Evolutionary conservation across 2,113 vertebrate species (phyloP).

Genomic region (Chaetura pelagica): DNA sequence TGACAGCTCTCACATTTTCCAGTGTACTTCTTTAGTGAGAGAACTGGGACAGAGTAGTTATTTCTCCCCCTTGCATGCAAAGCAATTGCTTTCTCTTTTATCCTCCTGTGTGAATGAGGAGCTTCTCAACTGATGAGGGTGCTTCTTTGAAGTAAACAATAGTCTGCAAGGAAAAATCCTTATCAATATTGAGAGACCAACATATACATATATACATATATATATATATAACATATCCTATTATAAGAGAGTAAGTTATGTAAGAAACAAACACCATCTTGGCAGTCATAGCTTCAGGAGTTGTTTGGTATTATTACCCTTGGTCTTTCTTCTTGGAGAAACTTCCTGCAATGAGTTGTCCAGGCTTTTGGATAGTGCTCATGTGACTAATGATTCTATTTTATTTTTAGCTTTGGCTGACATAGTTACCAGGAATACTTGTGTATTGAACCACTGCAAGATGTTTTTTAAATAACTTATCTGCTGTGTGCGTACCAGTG

Average conservation of each 20-base stretch:
- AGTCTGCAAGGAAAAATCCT: not conserved
- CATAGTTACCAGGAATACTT: slow-evolving; percentile 8
- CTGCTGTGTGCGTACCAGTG: not conserved
- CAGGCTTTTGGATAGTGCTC: not conserved
- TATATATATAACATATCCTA: not conserved
- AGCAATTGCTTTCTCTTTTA: not conserved
- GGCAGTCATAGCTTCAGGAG: not conserved
- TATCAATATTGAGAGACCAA: not conserved
- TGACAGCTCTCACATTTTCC: not conserved
- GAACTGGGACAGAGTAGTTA: not conserved
- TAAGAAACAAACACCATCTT: not conserved
- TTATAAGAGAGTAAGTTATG: not conserved
- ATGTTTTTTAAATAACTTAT: not conserved
- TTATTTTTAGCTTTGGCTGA: slow-evolving; percentile 49
- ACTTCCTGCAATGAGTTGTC: not conserved
- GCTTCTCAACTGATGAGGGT: not conserved
- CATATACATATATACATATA: not conserved
- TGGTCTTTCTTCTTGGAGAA: not conserved
- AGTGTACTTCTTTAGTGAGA: not conserved
- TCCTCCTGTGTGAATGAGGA: not conserved
- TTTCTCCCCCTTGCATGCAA: not conserved
- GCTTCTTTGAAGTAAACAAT: not conserved
- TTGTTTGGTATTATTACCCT: not conserved
- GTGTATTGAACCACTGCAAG: not conserved
- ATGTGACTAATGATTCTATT: not conserved